These are phyloP conservation scores for Coelopa pilipes DNA, from an alignment of 2,888 invertebrate genomes.

Conservation along the genomic window DNA sequence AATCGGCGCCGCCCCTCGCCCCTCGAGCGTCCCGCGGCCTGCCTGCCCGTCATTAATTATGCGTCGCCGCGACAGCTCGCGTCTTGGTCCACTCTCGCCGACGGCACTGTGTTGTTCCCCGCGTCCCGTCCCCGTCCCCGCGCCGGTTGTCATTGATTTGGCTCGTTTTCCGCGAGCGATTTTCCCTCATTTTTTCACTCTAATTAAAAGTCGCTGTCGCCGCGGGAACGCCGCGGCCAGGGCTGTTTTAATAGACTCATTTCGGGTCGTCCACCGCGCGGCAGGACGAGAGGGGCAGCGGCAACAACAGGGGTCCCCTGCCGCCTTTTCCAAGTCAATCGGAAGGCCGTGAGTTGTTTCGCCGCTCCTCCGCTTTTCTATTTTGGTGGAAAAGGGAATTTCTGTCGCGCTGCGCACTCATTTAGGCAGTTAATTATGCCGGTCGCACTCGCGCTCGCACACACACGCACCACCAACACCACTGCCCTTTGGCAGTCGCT, in stretches of 20 bases:
- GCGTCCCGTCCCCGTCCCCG: neutral
- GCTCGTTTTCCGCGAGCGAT: neutral
- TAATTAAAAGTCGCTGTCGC: neutral
- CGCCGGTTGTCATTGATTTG: neutral
- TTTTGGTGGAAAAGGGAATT: neutral
- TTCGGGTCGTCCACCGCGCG: neutral
- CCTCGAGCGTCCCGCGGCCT: neutral
- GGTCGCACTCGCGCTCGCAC: neutral
- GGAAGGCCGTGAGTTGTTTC: too few species aligned
- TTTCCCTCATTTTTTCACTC: neutral
- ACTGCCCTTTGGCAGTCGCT: constrained; percentile 26
- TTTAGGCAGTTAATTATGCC: constrained; percentile 53
- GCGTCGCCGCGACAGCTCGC: constrained; percentile 6
- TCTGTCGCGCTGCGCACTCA: constrained; percentile 30
- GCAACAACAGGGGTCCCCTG: neutral
- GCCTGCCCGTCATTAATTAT: constrained; percentile 28
- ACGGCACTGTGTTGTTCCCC: neutral
- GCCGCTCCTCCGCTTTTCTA: too few species aligned
- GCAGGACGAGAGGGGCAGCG: neutral
- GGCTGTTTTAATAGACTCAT: neutral
- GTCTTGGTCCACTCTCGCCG: neutral
- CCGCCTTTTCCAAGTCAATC: neutral
- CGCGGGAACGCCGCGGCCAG: neutral
- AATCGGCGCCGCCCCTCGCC: neutral
- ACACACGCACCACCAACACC: constrained; percentile 24